Conservation (phyloP, 2,888 invertebrate genomes). For the Tupiocoris notatus region DNA sequence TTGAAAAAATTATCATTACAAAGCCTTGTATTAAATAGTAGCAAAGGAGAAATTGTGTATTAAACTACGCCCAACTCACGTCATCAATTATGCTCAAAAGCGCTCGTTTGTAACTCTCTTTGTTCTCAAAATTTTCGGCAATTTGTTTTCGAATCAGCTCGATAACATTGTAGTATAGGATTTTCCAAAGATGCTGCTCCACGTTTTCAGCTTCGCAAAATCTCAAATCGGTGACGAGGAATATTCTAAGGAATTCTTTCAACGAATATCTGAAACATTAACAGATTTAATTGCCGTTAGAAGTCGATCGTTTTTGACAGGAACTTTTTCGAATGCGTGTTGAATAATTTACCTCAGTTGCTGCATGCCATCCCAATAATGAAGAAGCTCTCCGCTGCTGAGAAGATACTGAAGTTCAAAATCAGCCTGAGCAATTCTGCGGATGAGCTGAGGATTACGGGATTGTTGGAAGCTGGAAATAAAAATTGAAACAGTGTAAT, state of each 20-base stretch:
- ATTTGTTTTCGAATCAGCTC: slow-evolving; percentile 74
- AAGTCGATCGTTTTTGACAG: neutral
- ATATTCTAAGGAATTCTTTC: slow-evolving; percentile 65
- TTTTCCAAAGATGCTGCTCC: slow-evolving; percentile 89
- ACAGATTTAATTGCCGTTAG: too few species aligned
- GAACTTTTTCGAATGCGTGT: neutral
- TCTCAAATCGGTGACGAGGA: slow-evolving; percentile 76
- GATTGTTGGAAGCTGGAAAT: slow-evolving; percentile 60
- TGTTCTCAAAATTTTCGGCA: slow-evolving; percentile 62
- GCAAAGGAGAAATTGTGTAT: neutral
- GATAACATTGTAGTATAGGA: slow-evolving; percentile 83
- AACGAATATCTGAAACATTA: slow-evolving; percentile 57
- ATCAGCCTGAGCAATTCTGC: slow-evolving; percentile 68
- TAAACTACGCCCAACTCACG: slow-evolving; percentile 51
- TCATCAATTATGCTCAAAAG: slow-evolving; percentile 74
- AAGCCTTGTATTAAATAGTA: too few species aligned
- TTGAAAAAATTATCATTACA: too few species aligned
- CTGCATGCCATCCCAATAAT: slow-evolving; percentile 65
- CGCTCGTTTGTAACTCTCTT: slow-evolving; percentile 64
- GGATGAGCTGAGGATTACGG: slow-evolving; percentile 63
- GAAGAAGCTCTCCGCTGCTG: slow-evolving; percentile 61
- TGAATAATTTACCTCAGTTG: slow-evolving; percentile 58
- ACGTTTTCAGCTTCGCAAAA: slow-evolving; percentile 84
- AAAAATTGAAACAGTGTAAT: too few species aligned
- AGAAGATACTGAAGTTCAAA: slow-evolving; percentile 65